Conservation (phyloP, 2,888 invertebrate genomes). For the Hydroisotoma schaefferi region DNA sequence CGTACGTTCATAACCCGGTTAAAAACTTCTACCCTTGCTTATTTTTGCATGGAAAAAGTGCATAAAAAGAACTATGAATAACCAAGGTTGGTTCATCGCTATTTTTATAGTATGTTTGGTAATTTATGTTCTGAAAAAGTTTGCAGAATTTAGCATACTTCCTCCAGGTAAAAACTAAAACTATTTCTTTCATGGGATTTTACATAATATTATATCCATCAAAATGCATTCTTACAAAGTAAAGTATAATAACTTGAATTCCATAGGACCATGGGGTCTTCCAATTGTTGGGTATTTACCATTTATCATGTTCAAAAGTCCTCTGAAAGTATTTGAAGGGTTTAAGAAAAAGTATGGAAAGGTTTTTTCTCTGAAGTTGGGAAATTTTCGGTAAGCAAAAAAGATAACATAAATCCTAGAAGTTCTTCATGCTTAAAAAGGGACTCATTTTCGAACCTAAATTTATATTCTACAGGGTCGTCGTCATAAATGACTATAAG, state of each 20-base stretch:
- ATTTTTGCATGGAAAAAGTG: background rate
- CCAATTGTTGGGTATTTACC: slow-evolving; percentile 46
- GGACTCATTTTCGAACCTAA: slow-evolving; percentile 7
- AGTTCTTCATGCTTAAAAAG: background rate
- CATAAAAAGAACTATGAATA: no score
- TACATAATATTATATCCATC: background rate
- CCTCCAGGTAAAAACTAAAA: slow-evolving; percentile 23
- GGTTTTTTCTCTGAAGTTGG: slow-evolving; percentile 43
- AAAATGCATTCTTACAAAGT: background rate
- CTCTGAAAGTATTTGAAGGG: slow-evolving; percentile 38
- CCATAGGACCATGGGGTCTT: slow-evolving; percentile 33
- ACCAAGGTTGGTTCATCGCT: background rate
- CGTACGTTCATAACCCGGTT: no score
- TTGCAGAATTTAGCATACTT: slow-evolving; percentile 18
- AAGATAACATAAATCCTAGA: background rate
- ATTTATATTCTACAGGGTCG: slow-evolving; percentile 40
- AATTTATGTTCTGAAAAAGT: slow-evolving; percentile 8
- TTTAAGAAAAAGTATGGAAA: slow-evolving; percentile 46
- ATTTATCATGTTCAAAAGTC: slow-evolving; percentile 41
- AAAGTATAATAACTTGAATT: no score
- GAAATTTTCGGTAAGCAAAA: slow-evolving; percentile 34
- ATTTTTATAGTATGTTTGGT: background rate
- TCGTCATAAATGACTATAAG: slow-evolving; percentile 47
- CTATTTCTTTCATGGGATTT: background rate
- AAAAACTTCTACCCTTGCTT: background rate